Evolutionary conservation across 2,888 invertebrate genomes (phyloP).

Genomic region (Lasioglossum vierecki): DNA sequence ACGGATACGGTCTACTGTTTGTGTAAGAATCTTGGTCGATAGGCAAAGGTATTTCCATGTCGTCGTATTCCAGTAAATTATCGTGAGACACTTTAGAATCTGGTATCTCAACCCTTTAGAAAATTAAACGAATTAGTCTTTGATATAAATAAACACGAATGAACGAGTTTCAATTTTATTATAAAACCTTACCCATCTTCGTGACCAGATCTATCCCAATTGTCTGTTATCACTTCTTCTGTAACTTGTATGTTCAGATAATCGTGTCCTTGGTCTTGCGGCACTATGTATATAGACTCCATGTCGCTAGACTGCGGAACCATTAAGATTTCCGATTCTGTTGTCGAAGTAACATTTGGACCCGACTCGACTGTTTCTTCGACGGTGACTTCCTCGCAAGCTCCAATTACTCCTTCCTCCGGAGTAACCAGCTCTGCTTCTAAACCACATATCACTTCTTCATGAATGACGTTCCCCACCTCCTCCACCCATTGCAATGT

Average conservation of each 20-base stretch:
- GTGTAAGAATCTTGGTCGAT: slow-evolving; percentile 93
- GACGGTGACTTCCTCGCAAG: slow-evolving; percentile 84
- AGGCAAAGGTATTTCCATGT: slow-evolving; percentile 91
- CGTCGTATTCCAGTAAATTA: slow-evolving; percentile 86
- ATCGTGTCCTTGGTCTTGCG: slow-evolving; percentile 83
- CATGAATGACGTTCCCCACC: slow-evolving; percentile 83
- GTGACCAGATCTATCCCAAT: slow-evolving; percentile 90
- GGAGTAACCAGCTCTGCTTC: slow-evolving; percentile 83
- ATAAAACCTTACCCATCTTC: slow-evolving; percentile 87
- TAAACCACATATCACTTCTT: slow-evolving; percentile 86
- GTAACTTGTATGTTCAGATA: slow-evolving; percentile 87
- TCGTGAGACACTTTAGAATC: slow-evolving; percentile 83
- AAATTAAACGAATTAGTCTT: slow-evolving; percentile 16
- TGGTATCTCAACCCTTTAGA: slow-evolving; percentile 88
- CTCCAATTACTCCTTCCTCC: slow-evolving; percentile 82
- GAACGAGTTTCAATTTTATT: not conserved
- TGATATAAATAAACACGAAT: not conserved
- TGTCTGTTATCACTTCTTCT: slow-evolving; percentile 92
- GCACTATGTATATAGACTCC: slow-evolving; percentile 84
- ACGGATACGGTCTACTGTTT: slow-evolving; percentile 92
- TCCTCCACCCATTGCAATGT: slow-evolving; percentile 82
- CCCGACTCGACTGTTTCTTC: slow-evolving; percentile 81
- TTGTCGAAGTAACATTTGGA: slow-evolving; percentile 64
- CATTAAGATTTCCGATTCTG: slow-evolving; percentile 80
- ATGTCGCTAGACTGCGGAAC: slow-evolving; percentile 82